Percentiles rank a stretch among this genome's conserved stretches.
Conservation (phyloP, 2,888 invertebrate species). For the Apomyelois bistriatella region DNA sequence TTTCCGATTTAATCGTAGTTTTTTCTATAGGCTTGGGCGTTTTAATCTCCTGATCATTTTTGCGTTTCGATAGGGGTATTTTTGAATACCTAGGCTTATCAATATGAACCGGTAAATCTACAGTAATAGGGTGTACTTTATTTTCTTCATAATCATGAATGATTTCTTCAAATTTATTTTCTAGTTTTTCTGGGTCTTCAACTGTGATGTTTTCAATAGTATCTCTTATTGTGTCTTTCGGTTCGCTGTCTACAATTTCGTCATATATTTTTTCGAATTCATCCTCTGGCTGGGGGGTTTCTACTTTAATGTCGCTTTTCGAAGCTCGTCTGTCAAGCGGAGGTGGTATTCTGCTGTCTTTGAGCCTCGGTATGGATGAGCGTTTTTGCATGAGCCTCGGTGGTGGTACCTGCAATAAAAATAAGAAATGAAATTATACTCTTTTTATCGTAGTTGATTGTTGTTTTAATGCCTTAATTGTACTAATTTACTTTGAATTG, state of each 20-base stretch:
- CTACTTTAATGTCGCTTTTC: conserved; percentile 15
- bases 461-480: too few species aligned
- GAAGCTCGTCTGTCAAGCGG: conserved; percentile 13
- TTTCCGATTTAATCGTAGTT: conserved; percentile 12
- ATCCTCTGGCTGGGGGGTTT: conserved; percentile 38
- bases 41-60: conserved; percentile 44
- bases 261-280: conserved; percentile 67
- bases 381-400: conserved; percentile 16
- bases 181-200: conserved; percentile 52
- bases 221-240: conserved; percentile 29
- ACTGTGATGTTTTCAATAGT: conserved; percentile 38
- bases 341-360: conserved; percentile 23
- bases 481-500: too few species aligned
- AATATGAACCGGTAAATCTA: conserved; percentile 26
- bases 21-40: conserved; percentile 22
- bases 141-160: conserved; percentile 62
- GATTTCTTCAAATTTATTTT: conserved; percentile 62
- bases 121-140: conserved; percentile 32
- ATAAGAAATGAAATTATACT: too few species aligned
- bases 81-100: conserved; percentile 34
- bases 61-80: conserved; percentile 53
- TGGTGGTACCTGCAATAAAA: conserved; percentile 18
- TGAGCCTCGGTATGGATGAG: conserved; percentile 41
- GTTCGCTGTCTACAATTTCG: conserved; percentile 42
- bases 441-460: too few species aligned